Base-by-base conservation (phyloP, 2,113 vertebrate genomes). In the Mormoops blainvillei region DNA sequence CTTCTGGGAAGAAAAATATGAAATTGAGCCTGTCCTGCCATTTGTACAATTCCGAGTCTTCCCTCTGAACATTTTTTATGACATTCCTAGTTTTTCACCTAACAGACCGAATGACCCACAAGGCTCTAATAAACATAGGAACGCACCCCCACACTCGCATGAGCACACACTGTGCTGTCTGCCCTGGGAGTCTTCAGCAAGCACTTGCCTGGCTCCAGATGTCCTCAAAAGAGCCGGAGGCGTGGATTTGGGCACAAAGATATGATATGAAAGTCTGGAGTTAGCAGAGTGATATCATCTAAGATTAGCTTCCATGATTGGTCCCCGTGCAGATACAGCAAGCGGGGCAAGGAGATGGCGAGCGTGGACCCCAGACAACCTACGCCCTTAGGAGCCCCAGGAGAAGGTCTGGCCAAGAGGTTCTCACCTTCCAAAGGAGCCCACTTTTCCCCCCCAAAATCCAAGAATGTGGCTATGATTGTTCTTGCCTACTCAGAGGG, bases 1-100 rank as follows among this genome's bases (percentile, higher is more conserved):
- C 89, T 96, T 96, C 93, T 84, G 74, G 86, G 71, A 97, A 93
- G 89, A 95, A 95, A 89, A 89, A n/a, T 85, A 36, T 61, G 80
- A 96, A 95, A 87, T n/a, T 36, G 41, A 96, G 26, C 28, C 67
- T 80, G 48, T 82, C 93, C 56, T 87, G 73, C 61, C 41, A n/a
- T 84, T 94, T 70, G 20, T 6, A 7, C 43, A 56, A 16, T 20
- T 74, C 33, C 1, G n/a, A 81, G 58, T 41, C 82, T 95, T 48
- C 52, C 84, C 90, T 48, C 89, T 50, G 38, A 89, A 73, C 31
- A 16, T 91, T 86, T 48, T 81, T 95, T 91, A 88, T 88, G 38
- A 78, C n/a, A 28, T 82, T 73, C 36, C 48, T 58, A 54, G 56
- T 38, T 88, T 78, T 82, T 91, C 70, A 71, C 50, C 43, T 86